These are phyloP conservation scores for Rhincodon typus DNA, from an alignment of 2,797 vertebrate genomes.

Conservation along the genomic window DNA sequence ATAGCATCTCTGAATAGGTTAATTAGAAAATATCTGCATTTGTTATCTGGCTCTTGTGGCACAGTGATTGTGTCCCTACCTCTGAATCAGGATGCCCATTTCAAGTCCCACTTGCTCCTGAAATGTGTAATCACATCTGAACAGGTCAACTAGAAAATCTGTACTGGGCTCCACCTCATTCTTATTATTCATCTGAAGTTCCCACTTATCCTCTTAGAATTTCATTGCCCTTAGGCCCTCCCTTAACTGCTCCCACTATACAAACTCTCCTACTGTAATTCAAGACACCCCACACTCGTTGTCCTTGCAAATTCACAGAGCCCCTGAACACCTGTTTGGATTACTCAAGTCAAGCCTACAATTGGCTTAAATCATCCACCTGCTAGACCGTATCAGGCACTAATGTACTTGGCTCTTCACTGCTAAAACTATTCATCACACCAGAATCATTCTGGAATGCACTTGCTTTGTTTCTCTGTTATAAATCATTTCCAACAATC, in stretches of 20 bases:
- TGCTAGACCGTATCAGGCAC: not conserved
- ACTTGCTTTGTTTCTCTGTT: not conserved
- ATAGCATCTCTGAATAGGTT: too few relatives aligned
- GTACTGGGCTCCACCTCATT: not conserved
- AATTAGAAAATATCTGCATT: too few relatives aligned
- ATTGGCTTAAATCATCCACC: not conserved
- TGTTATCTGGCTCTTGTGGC: too few relatives aligned
- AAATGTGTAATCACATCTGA: too few relatives aligned
- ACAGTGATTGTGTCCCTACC: too few relatives aligned
- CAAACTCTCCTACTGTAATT: not conserved
- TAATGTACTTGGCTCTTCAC: not conserved
- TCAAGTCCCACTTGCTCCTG: too few relatives aligned
- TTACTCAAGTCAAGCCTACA: not conserved
- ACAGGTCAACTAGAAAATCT: too few relatives aligned
- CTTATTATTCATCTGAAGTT: not conserved
- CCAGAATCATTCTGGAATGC: not conserved
- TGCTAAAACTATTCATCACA: not conserved
- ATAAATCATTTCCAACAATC: not conserved
- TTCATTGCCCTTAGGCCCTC: not conserved
- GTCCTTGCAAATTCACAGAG: too few relatives aligned
- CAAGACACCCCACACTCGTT: not conserved
- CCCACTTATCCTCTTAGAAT: not conserved
- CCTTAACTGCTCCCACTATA: not conserved
- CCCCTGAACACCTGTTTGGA: not conserved
- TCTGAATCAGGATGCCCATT: too few relatives aligned